Base-by-base conservation (phyloP, 2,888 invertebrate genomes). In the Melanostoma mellinum region DNA sequence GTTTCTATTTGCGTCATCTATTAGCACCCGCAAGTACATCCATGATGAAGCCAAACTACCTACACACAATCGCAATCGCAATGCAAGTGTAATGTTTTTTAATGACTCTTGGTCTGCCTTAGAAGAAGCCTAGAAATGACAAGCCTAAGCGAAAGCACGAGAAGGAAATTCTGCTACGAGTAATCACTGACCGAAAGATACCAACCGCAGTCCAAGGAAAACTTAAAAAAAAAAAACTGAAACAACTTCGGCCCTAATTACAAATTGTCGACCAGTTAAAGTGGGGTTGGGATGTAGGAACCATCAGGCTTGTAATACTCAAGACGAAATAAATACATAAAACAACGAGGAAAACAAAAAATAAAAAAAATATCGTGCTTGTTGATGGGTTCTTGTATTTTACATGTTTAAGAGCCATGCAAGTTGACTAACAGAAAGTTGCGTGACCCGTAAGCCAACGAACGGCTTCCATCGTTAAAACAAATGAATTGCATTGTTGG, bases 381-480 rank as follows among this genome's bases (percentile, higher is more conserved):
- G 77, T 73, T 77, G 73, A 77, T 78, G 77, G 68, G 38, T 61
- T 35, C 44, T 60, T 33, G 44, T 46, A 44, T 55, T 63, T 65
- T 74, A 61, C 69, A 68, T 69, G 48, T 44, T 77, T 73, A 63
- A 63, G 52, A 58, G 35, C 40, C 81, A 73, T 77, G 72, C 77
- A 77, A 63, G 68, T 58, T 58, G 52, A 38, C 60, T 56, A 33
- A 46, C 40, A 48, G 46, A 69, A 63, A 77, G 69, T 82, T 82
- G 82, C 82, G 82, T 82, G 82, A 82, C 82, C 82, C 77, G 73
- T 82, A 82, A 82, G 82, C 77, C 77, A 63, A 33, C 36, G 68
- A 74, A 82, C 69, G 77, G 77, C 82, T 82, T 82, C 73, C 65
- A 77, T 78, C 73, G 82, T 82, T 74, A 82, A 77, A 63, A n/a